phyloP scores from a whole-genome alignment of 2,888 invertebrate species.

The Drepana falcataria region DNA sequence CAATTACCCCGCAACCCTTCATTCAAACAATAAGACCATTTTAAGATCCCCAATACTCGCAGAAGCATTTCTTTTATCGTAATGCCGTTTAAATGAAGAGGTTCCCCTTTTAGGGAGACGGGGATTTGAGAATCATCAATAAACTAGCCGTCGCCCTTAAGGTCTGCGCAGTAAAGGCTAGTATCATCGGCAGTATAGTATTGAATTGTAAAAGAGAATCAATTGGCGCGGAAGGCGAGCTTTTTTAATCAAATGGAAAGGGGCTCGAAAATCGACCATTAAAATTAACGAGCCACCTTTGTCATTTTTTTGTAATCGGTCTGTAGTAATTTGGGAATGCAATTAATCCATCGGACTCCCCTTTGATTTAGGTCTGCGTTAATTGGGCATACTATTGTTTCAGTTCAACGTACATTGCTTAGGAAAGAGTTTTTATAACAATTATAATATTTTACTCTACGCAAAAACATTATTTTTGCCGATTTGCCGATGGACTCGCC shows the following conservation, averaged over 20 bases:
- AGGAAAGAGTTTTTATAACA: background rate
- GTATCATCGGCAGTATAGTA: constrained; percentile 17
- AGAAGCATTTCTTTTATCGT: constrained; percentile 63
- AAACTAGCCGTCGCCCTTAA: constrained; percentile 20
- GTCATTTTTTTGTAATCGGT: constrained; percentile 66
- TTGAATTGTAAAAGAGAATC: constrained; percentile 59
- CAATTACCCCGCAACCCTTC: constrained; percentile 5
- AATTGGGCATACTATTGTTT: constrained; percentile 14
- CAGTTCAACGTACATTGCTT: background rate
- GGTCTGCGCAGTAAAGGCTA: constrained; percentile 20
- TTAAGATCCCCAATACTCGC: constrained; percentile 49
- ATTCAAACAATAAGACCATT: constrained; percentile 29
- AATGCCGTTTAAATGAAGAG: constrained; percentile 62
- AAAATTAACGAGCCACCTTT: constrained; percentile 67
- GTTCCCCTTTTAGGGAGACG: constrained; percentile 35
- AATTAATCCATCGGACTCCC: constrained; percentile 44
- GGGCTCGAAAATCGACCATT: constrained; percentile 61
- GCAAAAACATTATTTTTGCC: no score
- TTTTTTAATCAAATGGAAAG: constrained; percentile 73
- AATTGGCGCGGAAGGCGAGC: constrained; percentile 58
- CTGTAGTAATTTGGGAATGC: constrained; percentile 44
- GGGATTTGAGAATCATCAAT: constrained; percentile 21
- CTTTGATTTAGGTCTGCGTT: constrained; percentile 23
- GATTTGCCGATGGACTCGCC: no score
- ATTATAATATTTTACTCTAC: background rate